Evolutionary conservation across 92 coral and sea anemone species (phyloP).

Genomic region (Blastomussa wellsi): DNA sequence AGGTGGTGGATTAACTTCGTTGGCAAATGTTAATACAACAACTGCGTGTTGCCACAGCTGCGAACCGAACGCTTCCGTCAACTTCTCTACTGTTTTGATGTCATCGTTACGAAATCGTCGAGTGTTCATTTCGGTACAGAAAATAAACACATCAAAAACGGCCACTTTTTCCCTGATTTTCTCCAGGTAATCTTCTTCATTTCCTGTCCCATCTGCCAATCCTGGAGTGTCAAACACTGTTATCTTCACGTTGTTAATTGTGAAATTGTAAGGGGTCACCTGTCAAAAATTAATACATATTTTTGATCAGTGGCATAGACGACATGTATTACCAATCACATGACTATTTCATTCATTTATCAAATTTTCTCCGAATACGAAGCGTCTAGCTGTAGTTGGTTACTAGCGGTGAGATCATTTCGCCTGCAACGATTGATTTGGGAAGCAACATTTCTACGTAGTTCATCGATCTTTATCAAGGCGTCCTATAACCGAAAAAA

Average conservation of each 20-base stretch:
- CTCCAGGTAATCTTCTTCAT: constrained; percentile 35
- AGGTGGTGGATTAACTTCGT: constrained; percentile 26
- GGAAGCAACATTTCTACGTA: background rate
- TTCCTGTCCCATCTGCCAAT: constrained; percentile 51
- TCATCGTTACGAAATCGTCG: constrained; percentile 40
- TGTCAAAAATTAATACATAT: background rate
- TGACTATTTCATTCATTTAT: background rate
- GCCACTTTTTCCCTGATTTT: constrained; percentile 10
- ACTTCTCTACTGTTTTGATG: constrained; percentile 30
- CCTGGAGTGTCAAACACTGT: constrained; percentile 61
- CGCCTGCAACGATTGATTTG: background rate
- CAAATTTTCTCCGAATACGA: background rate
- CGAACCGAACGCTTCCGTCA: constrained; percentile 33
- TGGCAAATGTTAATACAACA: constrained; percentile 58
- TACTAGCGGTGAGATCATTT: background rate
- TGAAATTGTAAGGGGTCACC: constrained; percentile 10
- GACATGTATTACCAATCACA: background rate
- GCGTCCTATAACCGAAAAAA: no score
- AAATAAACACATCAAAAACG: constrained; percentile 33
- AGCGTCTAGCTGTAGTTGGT: background rate
- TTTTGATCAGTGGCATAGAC: background rate
- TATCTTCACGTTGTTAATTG: constrained; percentile 24
- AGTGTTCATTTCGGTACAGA: constrained; percentile 55
- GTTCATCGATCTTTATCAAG: background rate
- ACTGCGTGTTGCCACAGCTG: constrained; percentile 52